These are phyloP conservation scores for Callospermophilus lateralis DNA, from an alignment of 2,113 vertebrate species.

Conservation along the genomic window DNA sequence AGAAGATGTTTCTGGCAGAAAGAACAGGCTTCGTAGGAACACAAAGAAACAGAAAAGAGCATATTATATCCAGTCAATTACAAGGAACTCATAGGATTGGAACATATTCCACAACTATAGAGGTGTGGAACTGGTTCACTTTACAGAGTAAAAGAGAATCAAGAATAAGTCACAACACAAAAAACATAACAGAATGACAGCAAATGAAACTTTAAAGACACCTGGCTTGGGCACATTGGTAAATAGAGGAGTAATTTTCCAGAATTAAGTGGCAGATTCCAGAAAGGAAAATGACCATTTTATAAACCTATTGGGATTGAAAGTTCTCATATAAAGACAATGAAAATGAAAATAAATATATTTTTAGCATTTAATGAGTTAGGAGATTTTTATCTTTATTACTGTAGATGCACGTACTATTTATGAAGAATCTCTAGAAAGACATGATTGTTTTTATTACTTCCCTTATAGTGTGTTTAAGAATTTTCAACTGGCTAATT, in stretches of 20 bases:
- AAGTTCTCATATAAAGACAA: not conserved
- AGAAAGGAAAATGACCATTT: not conserved
- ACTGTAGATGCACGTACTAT: not conserved
- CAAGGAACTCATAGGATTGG: not conserved
- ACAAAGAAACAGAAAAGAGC: not conserved
- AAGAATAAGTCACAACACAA: not conserved
- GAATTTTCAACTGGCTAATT: not conserved
- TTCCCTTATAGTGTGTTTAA: not conserved
- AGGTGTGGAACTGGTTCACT: not conserved
- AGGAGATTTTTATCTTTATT: not conserved
- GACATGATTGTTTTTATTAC: not conserved
- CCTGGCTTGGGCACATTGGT: not conserved
- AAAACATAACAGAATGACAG: not conserved
- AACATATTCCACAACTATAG: not conserved
- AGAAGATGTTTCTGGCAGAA: not conserved
- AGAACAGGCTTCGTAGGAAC: not conserved
- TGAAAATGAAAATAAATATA: not conserved
- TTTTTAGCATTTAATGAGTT: not conserved
- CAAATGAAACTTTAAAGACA: not conserved
- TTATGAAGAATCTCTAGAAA: conserved; percentile 23
- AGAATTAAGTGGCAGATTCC: not conserved
- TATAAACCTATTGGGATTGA: not conserved
- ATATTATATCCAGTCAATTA: not conserved
- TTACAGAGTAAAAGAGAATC: not conserved
- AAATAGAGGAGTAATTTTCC: not conserved